phyloP scores from a whole-genome alignment of 2,113 vertebrate genomes.

The Dryoscopus gambensis region DNA sequence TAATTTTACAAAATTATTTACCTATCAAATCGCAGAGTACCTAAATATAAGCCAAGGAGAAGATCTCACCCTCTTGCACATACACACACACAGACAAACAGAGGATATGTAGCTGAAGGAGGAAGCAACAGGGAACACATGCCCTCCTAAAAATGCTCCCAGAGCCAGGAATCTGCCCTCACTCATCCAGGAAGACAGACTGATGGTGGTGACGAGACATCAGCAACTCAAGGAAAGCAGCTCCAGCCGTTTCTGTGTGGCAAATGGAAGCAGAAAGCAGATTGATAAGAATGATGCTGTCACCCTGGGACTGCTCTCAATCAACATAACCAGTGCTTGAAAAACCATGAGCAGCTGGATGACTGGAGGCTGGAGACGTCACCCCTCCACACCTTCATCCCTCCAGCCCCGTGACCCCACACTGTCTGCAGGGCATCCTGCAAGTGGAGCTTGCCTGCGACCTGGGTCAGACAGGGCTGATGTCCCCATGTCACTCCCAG shows the following conservation, averaged over 20 bases:
- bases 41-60: neutral
- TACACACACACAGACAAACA: neutral
- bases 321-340: constrained; percentile 31
- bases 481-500: constrained; percentile 20
- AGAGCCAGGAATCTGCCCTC: neutral
- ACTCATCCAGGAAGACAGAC: neutral
- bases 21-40: neutral
- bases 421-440: neutral
- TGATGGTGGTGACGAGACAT: neutral
- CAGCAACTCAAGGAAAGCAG: neutral
- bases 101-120: neutral
- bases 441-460: neutral
- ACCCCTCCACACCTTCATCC: neutral
- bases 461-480: neutral
- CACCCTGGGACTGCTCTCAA: constrained; percentile 15
- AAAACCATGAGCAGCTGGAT: neutral
- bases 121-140: neutral
- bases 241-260: neutral
- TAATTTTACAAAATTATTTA: neutral
- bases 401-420: neutral
- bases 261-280: constrained; percentile 18
- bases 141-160: neutral
- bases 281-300: constrained; percentile 38
- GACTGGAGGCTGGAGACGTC: neutral
- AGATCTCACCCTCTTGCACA: neutral